Percentiles rank a stretch among this genome's conserved stretches.
phyloP scores from a whole-genome alignment of 1,140 invertebrate species.

The Ceratoteleas bidentatus region DNA sequence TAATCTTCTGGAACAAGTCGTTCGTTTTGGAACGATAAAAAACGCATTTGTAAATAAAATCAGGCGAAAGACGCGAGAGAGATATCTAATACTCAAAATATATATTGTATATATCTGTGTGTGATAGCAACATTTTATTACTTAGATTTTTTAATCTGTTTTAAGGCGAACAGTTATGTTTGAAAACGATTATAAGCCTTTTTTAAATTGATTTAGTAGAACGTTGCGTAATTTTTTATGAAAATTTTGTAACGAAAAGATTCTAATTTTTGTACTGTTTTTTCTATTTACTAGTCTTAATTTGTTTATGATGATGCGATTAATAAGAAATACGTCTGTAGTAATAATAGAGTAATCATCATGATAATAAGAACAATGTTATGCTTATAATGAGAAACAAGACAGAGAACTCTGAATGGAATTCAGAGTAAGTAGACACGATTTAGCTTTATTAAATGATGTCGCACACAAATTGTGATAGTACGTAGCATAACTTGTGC shows the following conservation, averaged over 20 bases:
- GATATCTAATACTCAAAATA: conserved; percentile 9
- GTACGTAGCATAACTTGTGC: conserved; percentile 41
- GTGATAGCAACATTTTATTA: conserved; percentile 1
- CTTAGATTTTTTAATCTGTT: too few species aligned
- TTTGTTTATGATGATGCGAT: too few species aligned
- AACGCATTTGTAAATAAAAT: conserved; percentile 29
- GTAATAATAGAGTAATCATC: not conserved
- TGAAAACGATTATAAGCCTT: too few species aligned
- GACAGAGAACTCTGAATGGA: not conserved
- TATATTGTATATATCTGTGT: too few species aligned
- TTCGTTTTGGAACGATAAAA: conserved; percentile 5
- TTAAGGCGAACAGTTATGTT: too few species aligned
- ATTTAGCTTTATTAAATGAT: conserved; percentile 32
- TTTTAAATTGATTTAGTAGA: too few species aligned
- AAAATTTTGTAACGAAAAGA: too few species aligned
- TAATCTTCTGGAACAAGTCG: not conserved
- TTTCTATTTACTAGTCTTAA: too few species aligned
- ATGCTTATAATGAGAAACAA: not conserved
- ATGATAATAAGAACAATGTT: not conserved
- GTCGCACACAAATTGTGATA: conserved; percentile 48
- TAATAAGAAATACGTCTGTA: not conserved
- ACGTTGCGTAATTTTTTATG: too few species aligned
- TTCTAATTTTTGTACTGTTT: too few species aligned
- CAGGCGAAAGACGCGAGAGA: not conserved
- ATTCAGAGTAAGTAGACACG: not conserved